Evolutionary conservation across 2,888 invertebrate genomes (phyloP).

Genomic region (Himalopsyche kuldschensis): DNA sequence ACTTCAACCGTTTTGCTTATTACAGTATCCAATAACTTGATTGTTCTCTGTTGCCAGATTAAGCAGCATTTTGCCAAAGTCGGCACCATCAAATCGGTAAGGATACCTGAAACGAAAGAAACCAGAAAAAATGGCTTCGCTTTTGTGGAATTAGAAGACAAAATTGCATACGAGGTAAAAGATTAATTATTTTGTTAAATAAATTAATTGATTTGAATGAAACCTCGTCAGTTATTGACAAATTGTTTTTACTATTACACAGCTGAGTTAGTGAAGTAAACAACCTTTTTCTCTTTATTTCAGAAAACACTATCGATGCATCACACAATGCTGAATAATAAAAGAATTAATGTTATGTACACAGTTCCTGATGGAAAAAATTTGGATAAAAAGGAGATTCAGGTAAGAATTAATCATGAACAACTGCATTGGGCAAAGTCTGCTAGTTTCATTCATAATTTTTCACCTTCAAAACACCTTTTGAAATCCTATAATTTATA

Average conservation of each 20-base stretch:
- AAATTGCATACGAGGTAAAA: constrained; percentile 52
- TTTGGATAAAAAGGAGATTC: constrained; percentile 41
- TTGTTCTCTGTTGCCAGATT: constrained; percentile 46
- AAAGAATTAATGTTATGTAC: constrained; percentile 54
- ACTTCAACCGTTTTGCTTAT: background rate
- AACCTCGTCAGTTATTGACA: background rate
- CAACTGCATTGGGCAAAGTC: background rate
- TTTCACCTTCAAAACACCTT: no score
- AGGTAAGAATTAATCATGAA: background rate
- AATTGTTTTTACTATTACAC: background rate
- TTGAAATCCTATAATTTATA: no score
- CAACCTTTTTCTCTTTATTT: constrained; percentile 14
- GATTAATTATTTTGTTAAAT: no score
- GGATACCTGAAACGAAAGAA: constrained; percentile 48
- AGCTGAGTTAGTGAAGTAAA: background rate
- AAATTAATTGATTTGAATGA: no score
- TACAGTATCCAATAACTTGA: background rate
- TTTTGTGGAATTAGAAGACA: constrained; percentile 51
- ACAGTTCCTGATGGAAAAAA: constrained; percentile 52
- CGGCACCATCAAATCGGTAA: constrained; percentile 48
- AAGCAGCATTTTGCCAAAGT: constrained; percentile 51
- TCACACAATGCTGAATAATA: constrained; percentile 54
- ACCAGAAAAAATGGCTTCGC: constrained; percentile 51
- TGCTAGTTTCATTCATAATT: background rate
- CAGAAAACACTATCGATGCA: constrained; percentile 56